Conservation (phyloP, 2,113 vertebrate genomes). For the Megaleporinus macrocephalus region DNA sequence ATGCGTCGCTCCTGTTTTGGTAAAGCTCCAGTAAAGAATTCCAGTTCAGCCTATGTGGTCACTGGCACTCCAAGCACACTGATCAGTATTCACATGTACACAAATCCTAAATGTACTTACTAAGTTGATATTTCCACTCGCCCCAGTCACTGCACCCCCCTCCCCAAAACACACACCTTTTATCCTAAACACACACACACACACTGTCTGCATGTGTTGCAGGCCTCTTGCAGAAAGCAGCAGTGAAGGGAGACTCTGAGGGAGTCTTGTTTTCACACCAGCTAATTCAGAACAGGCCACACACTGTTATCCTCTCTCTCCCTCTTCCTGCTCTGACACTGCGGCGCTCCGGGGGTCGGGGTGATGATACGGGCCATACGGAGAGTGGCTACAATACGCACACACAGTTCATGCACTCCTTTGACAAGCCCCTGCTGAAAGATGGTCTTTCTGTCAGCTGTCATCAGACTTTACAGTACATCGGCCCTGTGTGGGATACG, state of each 20-base stretch:
- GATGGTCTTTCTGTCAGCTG: conserved; percentile 61
- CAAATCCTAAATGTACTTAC: conserved; percentile 27
- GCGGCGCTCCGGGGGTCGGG: conserved; percentile 43
- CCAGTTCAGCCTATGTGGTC: conserved; percentile 3
- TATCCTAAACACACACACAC: conserved; percentile 1
- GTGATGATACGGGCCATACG: conserved; percentile 8
- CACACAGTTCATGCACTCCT: conserved; percentile 62
- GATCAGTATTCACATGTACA: conserved; percentile 8
- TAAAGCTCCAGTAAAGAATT: background rate
- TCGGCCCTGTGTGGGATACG: background rate
- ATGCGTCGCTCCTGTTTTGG: background rate
- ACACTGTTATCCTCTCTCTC: conserved; percentile 31
- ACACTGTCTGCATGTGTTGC: conserved; percentile 33
- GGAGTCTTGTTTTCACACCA: conserved; percentile 68
- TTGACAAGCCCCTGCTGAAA: conserved; percentile 68
- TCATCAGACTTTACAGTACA: background rate
- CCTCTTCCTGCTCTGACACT: conserved; percentile 58
- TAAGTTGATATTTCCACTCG: conserved; percentile 34
- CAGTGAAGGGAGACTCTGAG: conserved; percentile 50
- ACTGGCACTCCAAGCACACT: conserved; percentile 2
- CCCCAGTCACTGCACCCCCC: too few species aligned
- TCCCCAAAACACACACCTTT: background rate
- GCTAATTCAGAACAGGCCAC: conserved; percentile 60
- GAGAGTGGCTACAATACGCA: conserved; percentile 12
- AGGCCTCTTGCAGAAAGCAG: conserved; percentile 35